Evolutionary conservation across 2,113 vertebrate genomes (phyloP).

Genomic region (Lasiurus borealis): DNA sequence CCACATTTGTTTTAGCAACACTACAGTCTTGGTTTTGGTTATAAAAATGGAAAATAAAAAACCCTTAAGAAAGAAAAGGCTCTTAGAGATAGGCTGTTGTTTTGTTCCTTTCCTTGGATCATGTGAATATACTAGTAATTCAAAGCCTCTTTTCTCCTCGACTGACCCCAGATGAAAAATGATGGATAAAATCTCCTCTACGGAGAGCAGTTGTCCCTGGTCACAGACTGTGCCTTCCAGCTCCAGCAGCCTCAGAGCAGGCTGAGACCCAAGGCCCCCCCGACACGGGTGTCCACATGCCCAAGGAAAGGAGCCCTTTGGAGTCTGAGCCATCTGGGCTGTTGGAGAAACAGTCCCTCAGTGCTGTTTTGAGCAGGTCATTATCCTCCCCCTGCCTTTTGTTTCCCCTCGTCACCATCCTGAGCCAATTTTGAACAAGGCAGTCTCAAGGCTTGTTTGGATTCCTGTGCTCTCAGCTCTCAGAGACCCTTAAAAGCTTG

Average conservation of each 20-base stretch:
- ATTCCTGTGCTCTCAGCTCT: constrained; percentile 70
- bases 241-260: constrained; percentile 1
- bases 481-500: constrained; percentile 67
- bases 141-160: constrained; percentile 75
- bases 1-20: neutral
- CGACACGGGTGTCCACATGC: neutral
- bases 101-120: constrained; percentile 44
- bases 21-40: constrained; percentile 29
- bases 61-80: constrained; percentile 58
- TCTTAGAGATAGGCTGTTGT: neutral
- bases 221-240: constrained; percentile 49
- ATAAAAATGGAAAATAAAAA: constrained; percentile 50
- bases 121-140: constrained; percentile 65
- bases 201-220: constrained; percentile 62
- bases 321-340: constrained; percentile 36
- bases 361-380: constrained; percentile 19
- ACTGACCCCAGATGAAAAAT: constrained; percentile 66
- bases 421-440: constrained; percentile 65
- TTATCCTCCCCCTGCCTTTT: constrained; percentile 66
- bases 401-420: constrained; percentile 51
- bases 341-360: constrained; percentile 69
- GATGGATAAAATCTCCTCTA: constrained; percentile 53
- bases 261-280: neutral
- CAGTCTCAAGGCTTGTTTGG: constrained; percentile 60
- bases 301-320: constrained; percentile 53